Percentiles rank a stretch among this genome's conserved stretches.
Conservation (phyloP, 1,140 invertebrate genomes). For the Chrysopa pallens region DNA sequence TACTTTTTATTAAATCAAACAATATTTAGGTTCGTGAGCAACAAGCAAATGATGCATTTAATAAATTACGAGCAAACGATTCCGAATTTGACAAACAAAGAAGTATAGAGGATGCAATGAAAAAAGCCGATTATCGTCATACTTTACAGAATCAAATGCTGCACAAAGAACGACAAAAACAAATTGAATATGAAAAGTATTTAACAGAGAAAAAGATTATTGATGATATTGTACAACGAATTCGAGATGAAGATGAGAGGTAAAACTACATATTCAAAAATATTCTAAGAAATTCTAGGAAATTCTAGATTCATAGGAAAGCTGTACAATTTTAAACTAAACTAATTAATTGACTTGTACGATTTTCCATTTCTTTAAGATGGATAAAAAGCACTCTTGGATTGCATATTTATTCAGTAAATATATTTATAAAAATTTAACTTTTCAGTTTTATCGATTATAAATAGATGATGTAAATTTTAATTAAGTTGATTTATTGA, state of each 20-base stretch:
- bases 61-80: constrained; percentile 9
- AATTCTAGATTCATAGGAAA: no score
- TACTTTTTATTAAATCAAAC: background rate
- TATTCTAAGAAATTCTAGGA: no score
- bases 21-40: constrained; percentile 6
- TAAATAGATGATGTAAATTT: no score
- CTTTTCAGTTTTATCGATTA: no score
- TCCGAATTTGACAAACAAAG: constrained; percentile 9
- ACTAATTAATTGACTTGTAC: no score
- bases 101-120: constrained; percentile 12
- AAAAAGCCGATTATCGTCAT: constrained; percentile 16
- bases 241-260: constrained; percentile 21
- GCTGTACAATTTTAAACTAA: no score
- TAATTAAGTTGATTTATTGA: no score
- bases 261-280: background rate
- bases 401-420: no score
- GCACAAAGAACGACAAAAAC: constrained; percentile 15
- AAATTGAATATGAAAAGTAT: constrained; percentile 21
- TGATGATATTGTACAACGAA: constrained; percentile 21
- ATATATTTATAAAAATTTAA: no score
- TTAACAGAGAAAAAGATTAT: constrained; percentile 22
- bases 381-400: no score
- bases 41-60: constrained; percentile 7
- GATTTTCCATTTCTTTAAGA: no score
- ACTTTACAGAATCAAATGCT: constrained; percentile 24